A percentile compares a stretch with the other conserved stretches of the same genome.
Conservation (phyloP, 2,888 invertebrate genomes). For the Limnephilus marmoratus region DNA sequence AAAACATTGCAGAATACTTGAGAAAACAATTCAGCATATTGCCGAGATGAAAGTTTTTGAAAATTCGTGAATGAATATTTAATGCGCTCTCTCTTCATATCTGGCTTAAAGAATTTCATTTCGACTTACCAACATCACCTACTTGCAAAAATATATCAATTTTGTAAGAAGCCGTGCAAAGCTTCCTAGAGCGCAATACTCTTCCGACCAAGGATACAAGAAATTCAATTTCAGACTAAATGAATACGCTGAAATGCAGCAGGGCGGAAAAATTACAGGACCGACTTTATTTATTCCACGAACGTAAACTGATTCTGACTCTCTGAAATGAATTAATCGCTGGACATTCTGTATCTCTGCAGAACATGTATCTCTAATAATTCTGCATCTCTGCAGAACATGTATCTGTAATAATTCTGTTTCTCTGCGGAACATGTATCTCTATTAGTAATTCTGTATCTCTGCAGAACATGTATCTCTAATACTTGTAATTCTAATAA, state of each 20-base stretch:
- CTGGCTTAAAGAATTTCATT: slow-evolving; percentile 23
- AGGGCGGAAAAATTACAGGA: slow-evolving; percentile 17
- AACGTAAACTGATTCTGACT: neutral
- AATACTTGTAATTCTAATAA: no score
- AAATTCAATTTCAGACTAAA: slow-evolving; percentile 41
- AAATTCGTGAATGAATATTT: neutral
- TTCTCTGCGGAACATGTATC: no score
- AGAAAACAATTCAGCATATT: neutral
- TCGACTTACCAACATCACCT: neutral
- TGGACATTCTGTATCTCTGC: neutral
- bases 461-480: no score
- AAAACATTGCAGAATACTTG: neutral
- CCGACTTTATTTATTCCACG: neutral
- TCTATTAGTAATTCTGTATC: no score
- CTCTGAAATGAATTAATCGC: no score
- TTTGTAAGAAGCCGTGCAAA: slow-evolving; percentile 50
- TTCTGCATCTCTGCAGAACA: no score
- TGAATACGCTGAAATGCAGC: slow-evolving; percentile 30
- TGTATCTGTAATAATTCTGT: no score
- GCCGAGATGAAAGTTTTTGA: neutral
- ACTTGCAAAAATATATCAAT: slow-evolving; percentile 49
- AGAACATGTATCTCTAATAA: no score
- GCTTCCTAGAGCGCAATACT: slow-evolving; percentile 6
- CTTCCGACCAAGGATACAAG: neutral
- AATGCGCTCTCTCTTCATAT: neutral